Evolutionary conservation across 2,113 vertebrate species (phyloP), one percentile per base, ranked within the genome.

Genomic region (Phaethornis superciliosus): DNA sequence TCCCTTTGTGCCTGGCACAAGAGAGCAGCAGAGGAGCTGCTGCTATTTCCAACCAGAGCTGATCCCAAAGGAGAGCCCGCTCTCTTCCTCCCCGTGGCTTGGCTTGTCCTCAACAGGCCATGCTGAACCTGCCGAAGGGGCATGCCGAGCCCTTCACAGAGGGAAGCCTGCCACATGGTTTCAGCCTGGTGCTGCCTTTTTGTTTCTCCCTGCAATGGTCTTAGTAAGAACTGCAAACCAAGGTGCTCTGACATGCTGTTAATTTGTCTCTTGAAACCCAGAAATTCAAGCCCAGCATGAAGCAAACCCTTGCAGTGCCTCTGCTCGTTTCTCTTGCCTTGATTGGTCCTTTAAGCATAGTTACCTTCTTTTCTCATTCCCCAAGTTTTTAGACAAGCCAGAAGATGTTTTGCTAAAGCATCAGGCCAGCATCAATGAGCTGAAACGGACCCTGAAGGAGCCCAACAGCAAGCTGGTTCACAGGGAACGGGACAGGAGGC

Each of bases 391-490:
- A 97, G 99, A 99, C 97, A 99, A 99, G 97, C 99, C 99, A 20
- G 98, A 99, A 94, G 99, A 99, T 24, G 98, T 99, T 94, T 96
- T 99, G 85, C 97, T 99, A 97, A 99, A 99, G 98, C 99, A 99
- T 92, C 99, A 99, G 98, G 99, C 99, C 96, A 99, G 99, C 97
- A 99, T 99, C 98, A 99, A 99, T 9, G 99, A 99, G 97, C 98
- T 99, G 97, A 99, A 99, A 96, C 97, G 99, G 94, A 98, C 99
- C 65, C 96, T 99, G 94, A 99, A 98, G 97, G 99, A 99, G 72
- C 99, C 99, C 85, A 99, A 99, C 98, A 99, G 98, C 98, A 99
- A 99, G 88, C 98, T 99, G 92, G 97, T 99, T 93, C 98, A 98
- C 96, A 97, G 98, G 84, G 98, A 98, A 44, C 96, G 98, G 37